Conservation (phyloP, 2,797 vertebrate genomes). For the Neopelma chrysocephalum region DNA sequence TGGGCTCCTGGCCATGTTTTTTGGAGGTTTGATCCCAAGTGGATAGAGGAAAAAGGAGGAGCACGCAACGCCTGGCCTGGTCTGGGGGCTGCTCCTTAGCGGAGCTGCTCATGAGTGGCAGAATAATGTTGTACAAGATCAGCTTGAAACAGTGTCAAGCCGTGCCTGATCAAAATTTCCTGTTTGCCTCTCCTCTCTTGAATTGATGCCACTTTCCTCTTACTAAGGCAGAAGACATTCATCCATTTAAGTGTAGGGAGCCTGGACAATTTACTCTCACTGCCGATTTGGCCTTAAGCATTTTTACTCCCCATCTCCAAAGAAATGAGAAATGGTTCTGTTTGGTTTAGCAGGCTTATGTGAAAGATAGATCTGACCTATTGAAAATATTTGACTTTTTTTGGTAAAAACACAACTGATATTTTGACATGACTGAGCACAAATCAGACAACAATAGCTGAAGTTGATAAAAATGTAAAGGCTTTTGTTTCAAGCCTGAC, state of each 20-base stretch:
- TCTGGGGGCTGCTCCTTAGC: background rate
- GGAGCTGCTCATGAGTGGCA: background rate
- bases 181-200: background rate
- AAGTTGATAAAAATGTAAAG: conserved; percentile 56
- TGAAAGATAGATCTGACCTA: conserved; percentile 62
- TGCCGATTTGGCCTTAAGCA: conserved; percentile 25
- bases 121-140: background rate
- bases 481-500: conserved; percentile 63
- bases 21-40: fast-evolving
- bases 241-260: conserved; percentile 29
- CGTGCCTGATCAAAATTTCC: background rate
- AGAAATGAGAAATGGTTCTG: conserved; percentile 51
- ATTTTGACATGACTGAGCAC: conserved; percentile 51
- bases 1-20: background rate
- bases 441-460: conserved; percentile 39
- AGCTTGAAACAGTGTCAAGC: background rate
- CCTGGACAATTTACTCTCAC: conserved; percentile 31
- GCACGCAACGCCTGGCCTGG: background rate
- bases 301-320: conserved; percentile 41
- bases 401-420: background rate
- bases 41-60: background rate
- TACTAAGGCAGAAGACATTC: conserved; percentile 21
- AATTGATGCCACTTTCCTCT: background rate
- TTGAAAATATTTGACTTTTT: conserved; percentile 49
- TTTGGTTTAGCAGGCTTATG: conserved; percentile 8